Base-by-base conservation (phyloP, 2,113 vertebrate genomes). In the Empidonax alnorum region DNA sequence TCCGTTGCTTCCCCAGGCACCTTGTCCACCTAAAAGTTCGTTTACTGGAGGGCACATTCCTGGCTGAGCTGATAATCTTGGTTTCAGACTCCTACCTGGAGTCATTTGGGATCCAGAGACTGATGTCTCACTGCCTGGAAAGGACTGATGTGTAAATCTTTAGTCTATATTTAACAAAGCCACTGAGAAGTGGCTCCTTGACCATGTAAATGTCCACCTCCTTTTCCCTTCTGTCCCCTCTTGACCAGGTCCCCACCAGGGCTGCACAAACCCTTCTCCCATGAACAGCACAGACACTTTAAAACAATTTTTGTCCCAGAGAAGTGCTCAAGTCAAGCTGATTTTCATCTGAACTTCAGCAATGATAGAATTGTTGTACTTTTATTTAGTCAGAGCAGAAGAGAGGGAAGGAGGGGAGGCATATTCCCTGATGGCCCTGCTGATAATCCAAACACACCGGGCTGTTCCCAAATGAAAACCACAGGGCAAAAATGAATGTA, bases 381-480 rank as follows among this genome's bases (percentile, higher is more conserved):
- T 71, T 13, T 53, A 73, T 91, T 83, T 21, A 61, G 33, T 78
- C 31, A 35, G 30, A 52, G 63, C 24, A 47, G 37, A 65, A 67
- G 44, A 72, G 25, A 76, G 31, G 31, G 44, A 79, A 67, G 52
- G 17, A 73, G 31, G 25, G 49, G 79, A 67, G 52, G 17, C 10
- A 52, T 25, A 80, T 59, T 87, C 75, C 35, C 84, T 75, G 56
- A 31, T 2, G 27, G 37, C 28, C 69, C 46, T 53, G 46, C 9
- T 73, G 84, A 66, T 76, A 87, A 89, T 83, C 62, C 56, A 80
- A 66, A 80, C 21, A 47, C 79, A 88, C 8, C 42, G 78, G n/a
- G 59, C n/a, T 66, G 85, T 39, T 95, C 79, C 61, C 65, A 84
- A 84, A 91, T 15, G 78, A 90, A 94, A 96, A 93, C 85, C 95